Conservation (phyloP, 2,797 vertebrate species). For the Hydrophis major region DNA sequence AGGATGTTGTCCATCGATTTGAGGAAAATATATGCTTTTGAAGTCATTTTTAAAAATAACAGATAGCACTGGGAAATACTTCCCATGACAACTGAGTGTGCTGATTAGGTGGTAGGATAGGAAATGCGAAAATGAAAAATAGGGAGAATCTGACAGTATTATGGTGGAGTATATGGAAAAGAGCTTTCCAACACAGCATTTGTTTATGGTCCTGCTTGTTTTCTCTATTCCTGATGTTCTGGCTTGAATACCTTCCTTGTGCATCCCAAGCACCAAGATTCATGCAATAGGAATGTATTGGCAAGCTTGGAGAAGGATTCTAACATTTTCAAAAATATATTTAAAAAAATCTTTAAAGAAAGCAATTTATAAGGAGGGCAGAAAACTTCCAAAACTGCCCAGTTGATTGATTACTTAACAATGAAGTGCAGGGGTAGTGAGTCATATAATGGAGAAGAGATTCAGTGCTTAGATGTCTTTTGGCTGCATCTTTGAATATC, state of each 20-base stretch:
- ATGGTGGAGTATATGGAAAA: too few species aligned
- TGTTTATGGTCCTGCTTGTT: too few species aligned
- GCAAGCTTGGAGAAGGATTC: too few species aligned
- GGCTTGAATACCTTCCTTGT: too few species aligned
- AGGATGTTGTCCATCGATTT: not conserved
- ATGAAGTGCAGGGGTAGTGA: not conserved
- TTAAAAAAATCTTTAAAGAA: not conserved
- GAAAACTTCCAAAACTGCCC: not conserved
- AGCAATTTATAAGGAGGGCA: not conserved
- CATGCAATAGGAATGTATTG: too few species aligned
- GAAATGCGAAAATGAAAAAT: too few species aligned
- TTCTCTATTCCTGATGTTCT: too few species aligned
- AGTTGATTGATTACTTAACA: not conserved
- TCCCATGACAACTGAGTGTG: not conserved
- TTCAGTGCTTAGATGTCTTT: not conserved
- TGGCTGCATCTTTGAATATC: not conserved
- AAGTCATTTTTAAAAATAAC: not conserved
- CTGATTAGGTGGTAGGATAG: not conserved
- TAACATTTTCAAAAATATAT: too few species aligned
- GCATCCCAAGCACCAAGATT: too few species aligned
- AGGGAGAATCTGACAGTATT: too few species aligned
- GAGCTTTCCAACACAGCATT: too few species aligned
- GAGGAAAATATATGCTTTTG: not conserved
- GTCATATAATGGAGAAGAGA: not conserved
- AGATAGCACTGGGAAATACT: not conserved